phyloP scores from a whole-genome alignment of 2,797 vertebrate species.

The Lepilemur ruficaudatus region DNA sequence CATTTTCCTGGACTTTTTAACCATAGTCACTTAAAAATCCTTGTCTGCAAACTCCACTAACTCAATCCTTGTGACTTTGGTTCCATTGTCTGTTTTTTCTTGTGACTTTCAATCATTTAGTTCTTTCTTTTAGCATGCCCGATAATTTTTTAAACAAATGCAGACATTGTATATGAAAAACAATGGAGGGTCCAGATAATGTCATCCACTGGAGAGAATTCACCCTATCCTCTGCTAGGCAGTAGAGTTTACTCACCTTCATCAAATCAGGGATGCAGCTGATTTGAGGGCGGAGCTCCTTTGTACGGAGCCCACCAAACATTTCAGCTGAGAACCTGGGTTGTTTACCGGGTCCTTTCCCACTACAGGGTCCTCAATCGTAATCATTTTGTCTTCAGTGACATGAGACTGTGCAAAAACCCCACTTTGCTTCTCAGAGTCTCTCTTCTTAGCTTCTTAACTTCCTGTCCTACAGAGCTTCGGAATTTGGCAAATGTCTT shows the following conservation, averaged over 20 bases:
- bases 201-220: background rate
- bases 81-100: background rate
- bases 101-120: background rate
- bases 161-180: background rate
- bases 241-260: background rate
- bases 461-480: background rate
- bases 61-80: background rate
- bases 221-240: background rate
- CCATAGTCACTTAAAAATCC: background rate
- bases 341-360: background rate
- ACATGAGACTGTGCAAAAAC: background rate
- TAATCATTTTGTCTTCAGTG: background rate
- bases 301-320: background rate
- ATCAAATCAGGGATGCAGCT: background rate
- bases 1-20: background rate
- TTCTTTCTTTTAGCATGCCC: background rate
- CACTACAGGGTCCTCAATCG: background rate
- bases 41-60: background rate
- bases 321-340: background rate
- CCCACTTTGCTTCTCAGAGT: background rate
- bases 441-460: background rate
- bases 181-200: background rate
- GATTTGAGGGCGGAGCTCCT: background rate
- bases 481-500: background rate
- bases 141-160: background rate